Evolutionary conservation across 2,888 invertebrate genomes (phyloP), one percentile per base, ranked within the genome.

Genomic region (Xanthia togata): DNA sequence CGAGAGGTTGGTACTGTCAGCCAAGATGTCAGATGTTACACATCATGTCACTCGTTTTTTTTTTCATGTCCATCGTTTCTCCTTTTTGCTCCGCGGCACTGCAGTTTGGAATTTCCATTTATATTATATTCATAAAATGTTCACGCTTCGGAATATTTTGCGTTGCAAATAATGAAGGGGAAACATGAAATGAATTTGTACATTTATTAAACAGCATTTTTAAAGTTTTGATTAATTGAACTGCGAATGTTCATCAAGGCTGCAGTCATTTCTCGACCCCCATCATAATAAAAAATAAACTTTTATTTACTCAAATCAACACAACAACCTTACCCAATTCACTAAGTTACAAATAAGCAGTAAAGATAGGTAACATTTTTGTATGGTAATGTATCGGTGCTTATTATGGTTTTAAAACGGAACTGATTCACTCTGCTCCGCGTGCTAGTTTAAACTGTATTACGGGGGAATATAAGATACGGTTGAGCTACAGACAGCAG

Each of bases 91-190:
- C 14, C 41, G 17, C 47, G 14, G 31, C 50, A 60, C 2, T 70
- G 59, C 47, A 55, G 44, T 73, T 65, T 26, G 41, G 59, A 55
- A 84, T 81, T 84, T 72, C 35, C 76, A 84, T 75, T 73, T 63
- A 59, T 72, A 73, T 84, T 68, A 83, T 70, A 57, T 68, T 70
- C n/a, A n/a, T n/a, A n/a, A n/a, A n/a, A n/a, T n/a, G n/a, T n/a
- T n/a, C 44, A 50, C 38, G 50, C 35, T 73, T 57, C 35, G 23
- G 8, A 53, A 65, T 69, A 82, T 71, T 69, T 72, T 59, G 70
- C 60, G 70, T 70, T 50, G 65, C 11, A 73, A 83, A 70, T 83
- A 67, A 70, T 70, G 35, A 83, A 73, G 59, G 38, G 67, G 20
- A 59, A 73, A 83, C 44, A 73, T 59, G 70, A 63, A 70, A 79